Conservation (phyloP, 2,113 vertebrate genomes). For the Callipepla squamata region DNA sequence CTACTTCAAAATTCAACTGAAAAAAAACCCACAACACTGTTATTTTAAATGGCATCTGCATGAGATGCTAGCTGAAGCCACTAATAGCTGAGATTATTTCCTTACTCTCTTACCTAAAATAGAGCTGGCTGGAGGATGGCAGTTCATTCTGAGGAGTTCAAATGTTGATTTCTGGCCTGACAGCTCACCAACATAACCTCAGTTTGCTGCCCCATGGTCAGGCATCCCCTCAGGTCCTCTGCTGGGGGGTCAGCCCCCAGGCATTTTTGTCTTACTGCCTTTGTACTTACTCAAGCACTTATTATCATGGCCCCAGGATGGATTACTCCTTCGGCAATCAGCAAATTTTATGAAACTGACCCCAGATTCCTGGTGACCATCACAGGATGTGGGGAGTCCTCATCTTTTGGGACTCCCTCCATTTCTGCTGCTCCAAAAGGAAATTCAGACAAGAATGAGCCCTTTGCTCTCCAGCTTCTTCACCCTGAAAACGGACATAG, state of each 20-base stretch:
- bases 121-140: background rate
- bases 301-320: background rate
- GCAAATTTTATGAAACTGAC: background rate
- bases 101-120: slow-evolving; percentile 10
- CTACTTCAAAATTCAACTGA: background rate
- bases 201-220: background rate
- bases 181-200: background rate
- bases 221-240: fast-evolving
- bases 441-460: background rate
- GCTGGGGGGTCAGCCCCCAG: background rate
- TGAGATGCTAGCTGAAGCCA: background rate
- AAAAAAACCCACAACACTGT: background rate
- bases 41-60: background rate
- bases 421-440: background rate
- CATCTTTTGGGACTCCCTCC: background rate
- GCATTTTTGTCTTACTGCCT: background rate
- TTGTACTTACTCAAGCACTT: background rate
- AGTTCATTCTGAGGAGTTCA: background rate
- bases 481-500: background rate
- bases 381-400: background rate
- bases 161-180: background rate
- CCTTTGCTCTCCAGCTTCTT: background rate
- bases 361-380: background rate
- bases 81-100: background rate
- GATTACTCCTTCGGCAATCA: background rate